Evolutionary conservation across 2,797 vertebrate genomes (phyloP).

Genomic region (Anguilla pacifica): DNA sequence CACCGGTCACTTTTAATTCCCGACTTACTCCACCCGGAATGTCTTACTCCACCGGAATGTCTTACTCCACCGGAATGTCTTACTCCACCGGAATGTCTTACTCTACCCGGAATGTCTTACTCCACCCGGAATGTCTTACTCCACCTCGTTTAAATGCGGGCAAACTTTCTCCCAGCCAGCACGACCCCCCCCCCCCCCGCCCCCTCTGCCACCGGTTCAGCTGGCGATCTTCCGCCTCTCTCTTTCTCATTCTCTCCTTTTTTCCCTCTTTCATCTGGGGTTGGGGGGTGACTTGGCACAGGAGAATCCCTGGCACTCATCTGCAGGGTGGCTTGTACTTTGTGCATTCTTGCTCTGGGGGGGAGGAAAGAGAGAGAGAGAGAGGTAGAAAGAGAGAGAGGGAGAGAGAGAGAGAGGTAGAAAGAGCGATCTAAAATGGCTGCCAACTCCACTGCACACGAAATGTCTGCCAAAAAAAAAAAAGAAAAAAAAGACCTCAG

Average conservation of each 20-base stretch:
- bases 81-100: constrained; percentile 7
- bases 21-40: constrained; percentile 25
- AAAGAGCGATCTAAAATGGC: constrained; percentile 70
- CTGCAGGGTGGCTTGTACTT: constrained; percentile 44
- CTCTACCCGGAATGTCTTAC: constrained; percentile 44
- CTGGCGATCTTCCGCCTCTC: constrained; percentile 27
- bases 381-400: constrained; percentile 33
- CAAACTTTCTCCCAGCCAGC: constrained; percentile 42
- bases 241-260: constrained; percentile 21
- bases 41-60: constrained; percentile 10
- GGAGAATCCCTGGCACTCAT: constrained; percentile 44
- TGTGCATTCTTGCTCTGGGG: constrained; percentile 47
- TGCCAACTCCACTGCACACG: constrained; percentile 51
- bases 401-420: constrained; percentile 37
- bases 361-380: constrained; percentile 34
- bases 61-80: constrained; percentile 48
- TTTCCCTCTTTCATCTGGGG: constrained; percentile 36
- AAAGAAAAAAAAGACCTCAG: constrained; percentile 47
- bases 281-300: constrained; percentile 47
- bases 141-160: constrained; percentile 46
- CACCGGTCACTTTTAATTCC: constrained; percentile 46
- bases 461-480: constrained; percentile 49
- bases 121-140: constrained; percentile 10
- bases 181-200: background rate
- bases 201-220: constrained; percentile 32